Conservation (phyloP, 2,797 vertebrate species). For the Ceyx erithaca region DNA sequence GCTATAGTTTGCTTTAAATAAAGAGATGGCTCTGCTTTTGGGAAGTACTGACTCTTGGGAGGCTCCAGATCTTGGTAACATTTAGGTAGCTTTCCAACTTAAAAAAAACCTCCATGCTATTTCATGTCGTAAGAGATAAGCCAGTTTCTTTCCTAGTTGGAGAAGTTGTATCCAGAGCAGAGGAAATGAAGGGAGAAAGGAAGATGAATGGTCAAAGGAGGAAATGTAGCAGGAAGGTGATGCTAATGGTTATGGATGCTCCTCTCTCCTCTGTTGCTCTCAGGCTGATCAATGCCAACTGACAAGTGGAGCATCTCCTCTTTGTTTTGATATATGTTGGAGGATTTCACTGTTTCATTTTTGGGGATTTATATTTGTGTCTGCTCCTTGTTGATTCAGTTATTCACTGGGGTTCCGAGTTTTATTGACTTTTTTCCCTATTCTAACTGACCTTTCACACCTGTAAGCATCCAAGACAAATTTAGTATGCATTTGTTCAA, state of each 20-base stretch:
- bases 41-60: background rate
- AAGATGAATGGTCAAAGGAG: background rate
- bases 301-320: background rate
- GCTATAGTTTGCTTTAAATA: background rate
- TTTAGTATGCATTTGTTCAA: slow-evolving; percentile 21
- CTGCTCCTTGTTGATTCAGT: background rate
- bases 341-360: background rate
- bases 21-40: background rate
- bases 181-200: background rate
- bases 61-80: background rate
- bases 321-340: background rate
- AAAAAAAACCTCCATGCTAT: background rate
- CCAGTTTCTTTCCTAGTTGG: background rate
- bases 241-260: background rate
- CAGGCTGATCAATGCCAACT: background rate
- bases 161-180: background rate
- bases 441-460: slow-evolving; percentile 28
- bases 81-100: background rate
- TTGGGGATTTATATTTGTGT: background rate
- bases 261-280: background rate
- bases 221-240: background rate
- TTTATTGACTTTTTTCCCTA: background rate
- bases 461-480: background rate
- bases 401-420: background rate
- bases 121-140: background rate